These are phyloP conservation scores for Otis tarda DNA, from an alignment of 2,113 vertebrate genomes.

Conservation along the genomic window DNA sequence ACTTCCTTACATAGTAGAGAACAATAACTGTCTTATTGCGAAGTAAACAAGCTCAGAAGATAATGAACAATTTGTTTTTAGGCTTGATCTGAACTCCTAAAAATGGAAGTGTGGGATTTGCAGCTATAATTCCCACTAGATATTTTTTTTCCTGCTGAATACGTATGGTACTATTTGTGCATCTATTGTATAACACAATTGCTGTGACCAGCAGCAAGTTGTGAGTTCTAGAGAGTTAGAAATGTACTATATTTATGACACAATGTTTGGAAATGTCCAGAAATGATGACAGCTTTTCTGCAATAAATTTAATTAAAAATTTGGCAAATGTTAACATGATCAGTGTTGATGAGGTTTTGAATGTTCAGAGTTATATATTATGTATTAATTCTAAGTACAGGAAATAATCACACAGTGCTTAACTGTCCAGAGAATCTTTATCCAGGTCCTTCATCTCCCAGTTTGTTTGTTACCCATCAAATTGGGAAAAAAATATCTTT, in stretches of 20 bases:
- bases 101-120: neutral
- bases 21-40: neutral
- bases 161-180: neutral
- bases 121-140: neutral
- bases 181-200: neutral
- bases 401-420: neutral
- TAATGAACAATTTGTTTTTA: neutral
- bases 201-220: neutral
- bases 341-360: neutral
- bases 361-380: neutral
- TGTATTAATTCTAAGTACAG: neutral
- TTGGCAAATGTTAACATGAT: neutral
- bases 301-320: neutral
- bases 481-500: neutral
- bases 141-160: neutral
- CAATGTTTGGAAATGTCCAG: neutral
- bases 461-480: neutral
- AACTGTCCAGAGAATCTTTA: neutral
- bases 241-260: neutral
- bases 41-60: slow-evolving; percentile 10
- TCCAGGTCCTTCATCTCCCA: neutral
- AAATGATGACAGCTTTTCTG: neutral
- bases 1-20: neutral
- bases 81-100: slow-evolving; percentile 37
- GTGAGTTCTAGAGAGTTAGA: neutral